Conservation (phyloP, 2,113 vertebrate species). For the Psettodes erumei region DNA sequence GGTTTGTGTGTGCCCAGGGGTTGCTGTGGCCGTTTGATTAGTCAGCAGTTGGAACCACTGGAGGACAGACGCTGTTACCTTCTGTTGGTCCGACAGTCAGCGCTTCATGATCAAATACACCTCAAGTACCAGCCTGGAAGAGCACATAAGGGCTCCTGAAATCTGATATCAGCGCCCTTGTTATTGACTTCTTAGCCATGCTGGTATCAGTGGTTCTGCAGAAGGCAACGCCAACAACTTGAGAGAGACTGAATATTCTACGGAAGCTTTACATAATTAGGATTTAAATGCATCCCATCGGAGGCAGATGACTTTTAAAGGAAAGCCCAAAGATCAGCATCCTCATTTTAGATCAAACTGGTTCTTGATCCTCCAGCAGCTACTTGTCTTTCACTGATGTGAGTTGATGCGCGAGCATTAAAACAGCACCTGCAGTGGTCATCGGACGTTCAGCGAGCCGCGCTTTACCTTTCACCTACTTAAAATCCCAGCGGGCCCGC, state of each 20-base stretch:
- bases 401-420: background rate
- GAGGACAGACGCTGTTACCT: conserved; percentile 24
- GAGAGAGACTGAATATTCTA: background rate
- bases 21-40: conserved; percentile 51
- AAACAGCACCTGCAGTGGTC: conserved; percentile 26
- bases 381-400: background rate
- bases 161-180: background rate
- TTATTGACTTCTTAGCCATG: background rate
- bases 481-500: background rate
- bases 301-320: background rate
- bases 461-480: conserved; percentile 40
- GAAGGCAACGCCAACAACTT: background rate
- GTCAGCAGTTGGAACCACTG: conserved; percentile 42
- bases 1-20: conserved; percentile 50
- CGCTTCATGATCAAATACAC: conserved; percentile 21
- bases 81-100: conserved; percentile 51
- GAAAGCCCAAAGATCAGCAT: background rate
- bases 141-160: background rate
- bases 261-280: background rate
- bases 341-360: background rate
- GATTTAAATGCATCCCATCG: background rate
- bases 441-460: conserved; percentile 10
- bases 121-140: background rate
- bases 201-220: background rate
- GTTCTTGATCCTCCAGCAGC: background rate